phyloP scores from a whole-genome alignment of 2,113 vertebrate species.

The Boulengerochromis microlepis region DNA sequence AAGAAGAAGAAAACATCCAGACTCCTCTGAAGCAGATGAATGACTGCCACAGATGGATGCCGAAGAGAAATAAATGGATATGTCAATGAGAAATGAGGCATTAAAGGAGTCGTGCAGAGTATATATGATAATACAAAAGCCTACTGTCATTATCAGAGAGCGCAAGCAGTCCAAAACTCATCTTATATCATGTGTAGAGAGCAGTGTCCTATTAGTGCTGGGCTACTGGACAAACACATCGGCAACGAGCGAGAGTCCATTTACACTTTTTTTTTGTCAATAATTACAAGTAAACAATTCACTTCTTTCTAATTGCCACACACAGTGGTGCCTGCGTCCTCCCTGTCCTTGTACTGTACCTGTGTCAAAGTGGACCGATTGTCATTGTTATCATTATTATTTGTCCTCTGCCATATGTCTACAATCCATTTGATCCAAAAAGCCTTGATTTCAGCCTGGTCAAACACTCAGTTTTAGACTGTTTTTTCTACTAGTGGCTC shows the following conservation, averaged over 20 bases:
- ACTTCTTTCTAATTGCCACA: background rate
- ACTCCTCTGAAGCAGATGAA: conserved; percentile 24
- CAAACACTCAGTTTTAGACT: background rate
- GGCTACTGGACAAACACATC: background rate
- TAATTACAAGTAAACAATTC: background rate
- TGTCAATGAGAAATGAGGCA: background rate
- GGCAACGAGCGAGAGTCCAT: background rate
- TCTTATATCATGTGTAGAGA: background rate
- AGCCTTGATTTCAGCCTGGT: background rate
- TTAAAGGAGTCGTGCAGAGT: background rate
- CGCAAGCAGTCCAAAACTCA: background rate
- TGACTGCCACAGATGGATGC: background rate
- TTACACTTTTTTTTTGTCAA: background rate
- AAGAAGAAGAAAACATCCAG: background rate
- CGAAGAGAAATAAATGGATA: conserved; percentile 4
- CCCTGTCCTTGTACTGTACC: background rate
- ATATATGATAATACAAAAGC: background rate
- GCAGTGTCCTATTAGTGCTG: background rate
- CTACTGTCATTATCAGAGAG: background rate
- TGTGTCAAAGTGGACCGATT: background rate
- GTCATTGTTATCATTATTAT: background rate
- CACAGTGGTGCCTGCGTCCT: background rate
- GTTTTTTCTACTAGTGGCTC: background rate
- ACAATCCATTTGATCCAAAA: background rate
- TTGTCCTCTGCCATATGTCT: background rate